Evolutionary conservation across 2,888 invertebrate species (phyloP).

Genomic region (Tenthredo scrophulariae): DNA sequence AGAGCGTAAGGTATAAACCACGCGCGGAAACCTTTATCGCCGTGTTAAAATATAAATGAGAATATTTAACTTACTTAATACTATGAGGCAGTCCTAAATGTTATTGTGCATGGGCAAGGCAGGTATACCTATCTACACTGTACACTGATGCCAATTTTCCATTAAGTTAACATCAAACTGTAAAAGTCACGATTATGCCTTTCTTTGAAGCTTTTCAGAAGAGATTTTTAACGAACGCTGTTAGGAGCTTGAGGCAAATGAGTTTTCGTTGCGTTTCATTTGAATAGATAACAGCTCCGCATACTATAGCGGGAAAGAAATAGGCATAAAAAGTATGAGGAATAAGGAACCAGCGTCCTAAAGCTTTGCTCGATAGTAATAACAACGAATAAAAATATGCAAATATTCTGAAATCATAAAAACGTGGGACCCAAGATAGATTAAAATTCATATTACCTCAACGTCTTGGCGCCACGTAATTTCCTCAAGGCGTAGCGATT

Average conservation of each 20-base stretch:
- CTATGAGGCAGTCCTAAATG: slow-evolving; percentile 7
- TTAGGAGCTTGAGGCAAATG: slow-evolving; percentile 25
- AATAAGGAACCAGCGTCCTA: not conserved
- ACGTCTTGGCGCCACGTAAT: slow-evolving; percentile 30
- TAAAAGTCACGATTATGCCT: slow-evolving; percentile 64
- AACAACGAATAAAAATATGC: slow-evolving; percentile 44
- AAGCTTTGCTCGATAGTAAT: slow-evolving; percentile 24
- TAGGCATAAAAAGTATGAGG: not conserved
- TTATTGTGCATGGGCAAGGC: slow-evolving; percentile 25
- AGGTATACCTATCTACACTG: slow-evolving; percentile 21
- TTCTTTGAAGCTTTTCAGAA: slow-evolving; percentile 35
- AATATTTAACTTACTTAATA: slow-evolving; percentile 45
- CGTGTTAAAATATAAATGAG: slow-evolving; percentile 44
- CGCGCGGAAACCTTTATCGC: slow-evolving; percentile 30
- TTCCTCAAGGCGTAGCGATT: slow-evolving; percentile 34
- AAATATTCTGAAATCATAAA: slow-evolving; percentile 40
- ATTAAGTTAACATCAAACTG: slow-evolving; percentile 67
- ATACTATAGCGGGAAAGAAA: not conserved
- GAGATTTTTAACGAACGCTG: slow-evolving; percentile 49
- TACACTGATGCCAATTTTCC: slow-evolving; percentile 59
- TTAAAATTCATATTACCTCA: slow-evolving; percentile 44
- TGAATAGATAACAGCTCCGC: slow-evolving; percentile 29
- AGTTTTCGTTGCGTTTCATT: slow-evolving; percentile 38
- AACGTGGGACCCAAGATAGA: slow-evolving; percentile 16
- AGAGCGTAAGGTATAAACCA: slow-evolving; percentile 33